Percentiles rank a stretch among this genome's conserved stretches.
These are phyloP conservation scores for Popillia japonica DNA, from an alignment of 1,140 invertebrate species.

Conservation along the genomic window DNA sequence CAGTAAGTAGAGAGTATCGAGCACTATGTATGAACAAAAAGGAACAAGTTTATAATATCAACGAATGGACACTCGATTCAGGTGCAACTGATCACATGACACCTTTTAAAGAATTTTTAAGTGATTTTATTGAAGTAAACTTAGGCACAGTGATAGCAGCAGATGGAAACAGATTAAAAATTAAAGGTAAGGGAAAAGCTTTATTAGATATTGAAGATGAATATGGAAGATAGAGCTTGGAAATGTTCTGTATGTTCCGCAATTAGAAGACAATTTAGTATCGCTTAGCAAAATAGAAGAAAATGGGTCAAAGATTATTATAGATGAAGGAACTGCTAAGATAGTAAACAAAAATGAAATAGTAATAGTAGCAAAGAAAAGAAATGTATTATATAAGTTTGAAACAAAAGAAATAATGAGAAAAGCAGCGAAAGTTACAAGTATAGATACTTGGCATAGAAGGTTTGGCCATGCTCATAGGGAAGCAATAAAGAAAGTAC, in stretches of 20 bases:
- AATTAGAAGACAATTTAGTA: not conserved
- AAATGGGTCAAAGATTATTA: not conserved
- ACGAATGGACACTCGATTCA: not conserved
- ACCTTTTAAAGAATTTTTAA: not conserved
- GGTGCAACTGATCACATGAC: not conserved
- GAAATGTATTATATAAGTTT: not conserved
- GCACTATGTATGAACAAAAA: not conserved
- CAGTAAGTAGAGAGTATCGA: not conserved
- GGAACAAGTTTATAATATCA: not conserved
- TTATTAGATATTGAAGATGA: not conserved
- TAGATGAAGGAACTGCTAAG: not conserved
- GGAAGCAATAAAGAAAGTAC: not conserved
- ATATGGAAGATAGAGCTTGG: not conserved
- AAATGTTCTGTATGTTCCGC: not conserved
- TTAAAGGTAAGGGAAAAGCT: not conserved
- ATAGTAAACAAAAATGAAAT: not conserved
- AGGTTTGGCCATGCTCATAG: not conserved
- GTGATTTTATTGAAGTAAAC: not conserved
- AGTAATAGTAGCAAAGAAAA: not conserved
- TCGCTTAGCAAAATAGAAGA: not conserved
- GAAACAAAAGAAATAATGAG: conserved; percentile 7
- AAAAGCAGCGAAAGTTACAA: conserved; percentile 1
- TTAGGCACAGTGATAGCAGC: not conserved
- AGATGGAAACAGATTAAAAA: not conserved
- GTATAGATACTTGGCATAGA: not conserved